Base-by-base conservation (phyloP, 2,113 vertebrate genomes). In the Ginglymostoma cirratum region DNA sequence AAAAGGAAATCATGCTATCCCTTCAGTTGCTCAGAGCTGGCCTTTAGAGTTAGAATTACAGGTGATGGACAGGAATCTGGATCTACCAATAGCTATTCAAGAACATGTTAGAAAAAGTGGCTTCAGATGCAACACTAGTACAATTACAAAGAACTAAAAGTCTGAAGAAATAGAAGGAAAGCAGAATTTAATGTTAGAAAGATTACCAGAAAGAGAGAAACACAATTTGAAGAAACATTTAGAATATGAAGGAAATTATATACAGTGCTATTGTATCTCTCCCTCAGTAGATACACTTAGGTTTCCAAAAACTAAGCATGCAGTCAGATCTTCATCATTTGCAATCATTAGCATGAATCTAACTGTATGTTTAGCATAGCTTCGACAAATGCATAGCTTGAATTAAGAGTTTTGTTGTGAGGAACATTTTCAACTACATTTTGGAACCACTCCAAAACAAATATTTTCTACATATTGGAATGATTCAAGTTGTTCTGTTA, bases 161-260 rank as follows among this genome's bases (percentile, higher is more conserved):
- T 12, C n/a, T 66, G 17, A 66, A 38, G 55, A 61, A 83, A 19
- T 42, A 61, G 52, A 30, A 34, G 19, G 61, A 66, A 93, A 66
- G n/a, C 1, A 93, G 61, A 67, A 14, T 38, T 95, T 69, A 2
- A 19, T 52, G 34, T 69, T 48, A 94, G 38, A 94, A 70, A 70
- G n/a, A 38, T n/a, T 12, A 61, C 67, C 90, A 67, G 17, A 69
- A 66, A 93, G 5, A 67, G 17, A 69, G 38, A 93, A 17, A 66
- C 27, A 6, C 19, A 55, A 95, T 48, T 95, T 48, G 23, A 67
- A 69, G 45, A 72, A 95, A 72, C 15, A 72, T 5, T 21, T 34
- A 66, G 38, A 70, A 70, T 70, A 94, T 42, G 45, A 90, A 90
- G 52, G 52, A 90, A 72, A 94, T 70, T 70, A 95, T 95, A 52